A percentile compares a stretch with the other conserved stretches of the same genome.
Evolutionary conservation across 1,140 invertebrate genomes (phyloP).

Genomic region (Drosophila nigrodunni): DNA sequence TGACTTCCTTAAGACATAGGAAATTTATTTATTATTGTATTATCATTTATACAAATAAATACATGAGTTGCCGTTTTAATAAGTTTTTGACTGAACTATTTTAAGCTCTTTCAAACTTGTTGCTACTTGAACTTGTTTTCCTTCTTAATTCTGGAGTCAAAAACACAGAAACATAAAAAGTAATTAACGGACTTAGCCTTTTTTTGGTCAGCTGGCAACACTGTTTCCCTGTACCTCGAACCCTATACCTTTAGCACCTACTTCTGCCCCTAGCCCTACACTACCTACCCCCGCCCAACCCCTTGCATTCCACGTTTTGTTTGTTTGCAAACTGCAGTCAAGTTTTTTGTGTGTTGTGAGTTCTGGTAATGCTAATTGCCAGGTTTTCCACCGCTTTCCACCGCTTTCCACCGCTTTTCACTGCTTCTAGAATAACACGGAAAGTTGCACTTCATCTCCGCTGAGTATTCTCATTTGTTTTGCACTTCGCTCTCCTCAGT

Average conservation of each 20-base stretch:
- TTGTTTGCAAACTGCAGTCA: slow-evolving; percentile 73
- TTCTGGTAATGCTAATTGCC: slow-evolving; percentile 75
- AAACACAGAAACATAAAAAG: too few species aligned
- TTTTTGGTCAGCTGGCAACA: too few species aligned
- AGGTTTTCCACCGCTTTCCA: slow-evolving; percentile 21
- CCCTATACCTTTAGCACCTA: background rate
- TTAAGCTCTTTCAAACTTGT: too few species aligned
- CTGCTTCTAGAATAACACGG: background rate
- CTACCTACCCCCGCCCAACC: background rate
- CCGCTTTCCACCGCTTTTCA: slow-evolving; percentile 1
- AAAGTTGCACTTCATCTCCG: slow-evolving; percentile 36
- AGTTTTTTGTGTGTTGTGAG: slow-evolving; percentile 40
- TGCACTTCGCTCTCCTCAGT: background rate
- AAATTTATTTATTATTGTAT: too few species aligned
- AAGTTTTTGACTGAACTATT: too few species aligned
- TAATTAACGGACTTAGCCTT: too few species aligned
- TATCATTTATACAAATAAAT: too few species aligned
- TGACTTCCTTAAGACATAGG: too few species aligned
- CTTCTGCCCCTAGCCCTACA: background rate
- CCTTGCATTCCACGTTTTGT: slow-evolving; percentile 27
- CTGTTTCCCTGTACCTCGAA: too few species aligned
- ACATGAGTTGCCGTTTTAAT: too few species aligned
- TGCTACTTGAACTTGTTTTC: too few species aligned
- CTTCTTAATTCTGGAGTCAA: too few species aligned
- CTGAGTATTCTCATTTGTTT: slow-evolving; percentile 21